Evolutionary conservation across 2,888 invertebrate species (phyloP), one percentile per base, ranked within the genome.

Genomic region (Incurvaria masculella): DNA sequence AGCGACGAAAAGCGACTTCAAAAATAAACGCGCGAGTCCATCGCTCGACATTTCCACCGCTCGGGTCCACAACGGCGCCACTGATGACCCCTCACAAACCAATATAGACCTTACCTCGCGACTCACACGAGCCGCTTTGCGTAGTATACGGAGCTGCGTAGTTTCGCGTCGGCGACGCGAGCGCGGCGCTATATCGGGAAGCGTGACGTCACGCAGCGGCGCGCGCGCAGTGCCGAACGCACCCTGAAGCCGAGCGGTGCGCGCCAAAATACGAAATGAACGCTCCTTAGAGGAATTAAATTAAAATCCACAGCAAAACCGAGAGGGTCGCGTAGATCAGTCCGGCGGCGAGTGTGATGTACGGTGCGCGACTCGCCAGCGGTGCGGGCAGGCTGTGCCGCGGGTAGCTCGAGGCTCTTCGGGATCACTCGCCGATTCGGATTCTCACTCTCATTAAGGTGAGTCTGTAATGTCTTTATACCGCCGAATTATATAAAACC

Each of bases 1-100:
- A 68, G 66, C 69, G 66, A 64, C 65, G 70, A 66, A 70, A 69
- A 70, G 65, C 65, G 65, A 67, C 64, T 64, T 72, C 74, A 67
- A 75, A 78, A 78, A 78, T 78, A 78, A 33, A 75, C 76, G 69
- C 63, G 44, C 44, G 44, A 18, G 23, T 33, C 44, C 27, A 14
- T 44, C 27, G 44, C 57, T 62, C 63, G 65, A 69, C 67, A 68
- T 69, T 69, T 69, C 66, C 61, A 33, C 8, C 14, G 8, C 14
- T 14, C 33, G 33, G 14, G 14, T 3, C 11, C 33, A n/a, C 4
- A 33, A 4, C 14, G 33, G 14, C 33, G 8, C 14, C 8, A 33
- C 4, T 8, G 3, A 11, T n/a, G 8, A 8, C 14, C 33, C 3
- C 3, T 3, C 14, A 4, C 14, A 33, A 6, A 14, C 3, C 8